phyloP scores from a whole-genome alignment of 53 echinoderm and acorn worm genomes.

The Holothuria scabra region DNA sequence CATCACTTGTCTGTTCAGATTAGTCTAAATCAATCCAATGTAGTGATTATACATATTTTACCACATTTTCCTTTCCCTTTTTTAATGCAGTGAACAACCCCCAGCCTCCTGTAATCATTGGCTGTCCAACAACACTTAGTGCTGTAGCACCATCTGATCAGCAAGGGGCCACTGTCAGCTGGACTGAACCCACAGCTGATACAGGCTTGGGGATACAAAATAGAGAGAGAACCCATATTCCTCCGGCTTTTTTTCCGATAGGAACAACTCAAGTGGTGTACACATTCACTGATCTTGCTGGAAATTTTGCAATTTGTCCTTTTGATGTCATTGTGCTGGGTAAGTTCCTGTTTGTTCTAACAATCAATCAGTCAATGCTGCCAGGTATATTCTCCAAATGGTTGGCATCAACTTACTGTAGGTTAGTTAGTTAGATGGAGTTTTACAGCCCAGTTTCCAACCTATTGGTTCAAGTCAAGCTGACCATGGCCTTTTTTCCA shows the following conservation, averaged over 20 bases:
- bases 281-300: conserved; percentile 36
- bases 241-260: conserved; percentile 1
- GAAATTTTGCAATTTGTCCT: conserved; percentile 26
- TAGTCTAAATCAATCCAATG: too few species aligned
- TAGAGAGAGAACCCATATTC: conserved; percentile 3
- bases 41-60: too few species aligned
- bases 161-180: not conserved
- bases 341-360: not conserved
- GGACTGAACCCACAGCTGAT: conserved; percentile 24
- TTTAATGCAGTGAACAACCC: too few species aligned
- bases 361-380: too few species aligned
- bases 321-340: conserved; percentile 16
- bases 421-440: too few species aligned
- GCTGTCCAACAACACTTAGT: conserved; percentile 24
- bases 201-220: not conserved
- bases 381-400: too few species aligned
- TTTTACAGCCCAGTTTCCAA: too few species aligned
- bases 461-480: too few species aligned
- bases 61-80: too few species aligned
- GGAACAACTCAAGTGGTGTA: conserved; percentile 35
- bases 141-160: conserved; percentile 1
- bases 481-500: too few species aligned
- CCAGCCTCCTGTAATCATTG: not conserved
- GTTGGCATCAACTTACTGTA: too few species aligned
- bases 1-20: too few species aligned